phyloP scores from a whole-genome alignment of 2,888 invertebrate species.

The Dolichomitus sp. region DNA sequence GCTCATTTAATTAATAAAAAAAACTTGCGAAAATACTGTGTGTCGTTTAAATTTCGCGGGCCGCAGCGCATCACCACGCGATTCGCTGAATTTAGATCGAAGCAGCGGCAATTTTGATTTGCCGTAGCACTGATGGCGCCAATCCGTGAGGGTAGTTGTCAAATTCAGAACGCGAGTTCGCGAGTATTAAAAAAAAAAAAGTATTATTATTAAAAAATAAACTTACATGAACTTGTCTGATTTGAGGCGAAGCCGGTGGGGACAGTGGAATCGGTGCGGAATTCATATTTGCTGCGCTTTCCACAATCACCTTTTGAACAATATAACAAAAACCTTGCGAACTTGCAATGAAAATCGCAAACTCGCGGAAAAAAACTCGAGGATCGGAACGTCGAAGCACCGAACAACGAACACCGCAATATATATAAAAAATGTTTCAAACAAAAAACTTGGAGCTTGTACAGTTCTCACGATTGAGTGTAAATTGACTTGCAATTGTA shows the following conservation, averaged over 20 bases:
- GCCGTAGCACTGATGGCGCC: constrained; percentile 11
- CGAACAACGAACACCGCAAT: neutral
- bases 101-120: constrained; percentile 42
- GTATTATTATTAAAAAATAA: neutral
- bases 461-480: neutral
- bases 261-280: constrained; percentile 77
- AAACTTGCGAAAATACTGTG: neutral
- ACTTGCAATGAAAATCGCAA: neutral
- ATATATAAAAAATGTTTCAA: neutral
- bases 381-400: neutral
- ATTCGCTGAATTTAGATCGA: neutral
- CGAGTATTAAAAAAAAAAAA: neutral
- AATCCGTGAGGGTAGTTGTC: neutral
- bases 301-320: neutral
- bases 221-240: constrained; percentile 80
- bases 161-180: neutral
- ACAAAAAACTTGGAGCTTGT: neutral
- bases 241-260: constrained; percentile 84
- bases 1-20: neutral
- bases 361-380: neutral
- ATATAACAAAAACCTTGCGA: neutral
- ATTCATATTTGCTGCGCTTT: constrained; percentile 72
- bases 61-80: constrained; percentile 6
- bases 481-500: neutral
- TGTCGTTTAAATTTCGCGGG: constrained; percentile 43